A percentile compares a stretch with the other conserved stretches of the same genome.
Conservation (phyloP, 1,140 invertebrate genomes). For the Proales similis region DNA sequence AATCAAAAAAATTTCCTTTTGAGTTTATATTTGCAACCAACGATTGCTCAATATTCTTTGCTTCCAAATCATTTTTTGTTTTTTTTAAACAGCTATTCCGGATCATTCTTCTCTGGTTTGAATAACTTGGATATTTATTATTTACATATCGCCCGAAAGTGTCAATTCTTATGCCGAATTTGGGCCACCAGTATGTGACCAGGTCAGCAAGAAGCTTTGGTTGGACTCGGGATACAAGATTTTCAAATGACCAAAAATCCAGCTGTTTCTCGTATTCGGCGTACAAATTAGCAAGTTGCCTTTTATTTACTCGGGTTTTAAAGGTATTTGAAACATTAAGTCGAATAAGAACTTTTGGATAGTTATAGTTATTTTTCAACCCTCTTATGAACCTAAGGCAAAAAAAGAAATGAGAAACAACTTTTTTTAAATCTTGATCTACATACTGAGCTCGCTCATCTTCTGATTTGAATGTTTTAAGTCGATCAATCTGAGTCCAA, state of each 20-base stretch:
- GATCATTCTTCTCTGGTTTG: neutral
- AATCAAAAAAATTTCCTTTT: too few species aligned
- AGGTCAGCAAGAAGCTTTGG: constrained; percentile 15
- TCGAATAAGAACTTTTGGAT: constrained; percentile 3
- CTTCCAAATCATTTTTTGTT: constrained; percentile 22
- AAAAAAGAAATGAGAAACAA: neutral
- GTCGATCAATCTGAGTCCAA: constrained; percentile 24
- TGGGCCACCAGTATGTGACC: constrained; percentile 31
- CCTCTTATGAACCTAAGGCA: constrained; percentile 7
- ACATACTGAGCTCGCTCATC: constrained; percentile 9
- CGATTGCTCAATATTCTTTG: constrained; percentile 30
- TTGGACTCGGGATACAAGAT: constrained; percentile 4
- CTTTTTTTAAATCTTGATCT: neutral
- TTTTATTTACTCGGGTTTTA: constrained; percentile 4
- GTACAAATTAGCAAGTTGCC: constrained; percentile 23
- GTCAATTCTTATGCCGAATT: constrained; percentile 28
- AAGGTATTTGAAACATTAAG: too few species aligned
- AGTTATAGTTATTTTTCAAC: constrained; percentile 15
- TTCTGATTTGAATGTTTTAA: neutral
- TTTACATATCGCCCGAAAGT: constrained; percentile 9
- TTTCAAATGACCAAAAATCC: constrained; percentile 22
- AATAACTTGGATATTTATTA: constrained; percentile 30
- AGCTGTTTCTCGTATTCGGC: constrained; percentile 22
- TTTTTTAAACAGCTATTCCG: too few species aligned
- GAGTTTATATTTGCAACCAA: too few species aligned